Percentiles rank a stretch among this genome's conserved stretches.
Conservation (phyloP, 2,888 invertebrate genomes). For the Acleris laterana region DNA sequence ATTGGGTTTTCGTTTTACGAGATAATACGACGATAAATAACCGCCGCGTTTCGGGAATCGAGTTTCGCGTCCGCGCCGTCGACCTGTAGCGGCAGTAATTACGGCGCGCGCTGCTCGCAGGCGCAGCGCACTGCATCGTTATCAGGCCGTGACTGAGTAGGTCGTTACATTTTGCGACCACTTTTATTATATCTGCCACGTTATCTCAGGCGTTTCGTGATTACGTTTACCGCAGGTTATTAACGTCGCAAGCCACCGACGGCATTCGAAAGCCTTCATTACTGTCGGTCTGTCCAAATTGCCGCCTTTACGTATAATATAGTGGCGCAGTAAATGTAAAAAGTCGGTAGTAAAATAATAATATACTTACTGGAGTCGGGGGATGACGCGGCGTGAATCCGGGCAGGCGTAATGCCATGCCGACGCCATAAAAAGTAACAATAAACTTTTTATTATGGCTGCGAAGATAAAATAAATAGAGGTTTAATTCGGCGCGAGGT, state of each 20-base stretch:
- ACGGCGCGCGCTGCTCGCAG: no score
- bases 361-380: constrained; percentile 33
- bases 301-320: constrained; percentile 25
- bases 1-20: constrained; percentile 80
- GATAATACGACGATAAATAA: constrained; percentile 77
- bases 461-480: constrained; percentile 69
- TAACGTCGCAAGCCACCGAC: constrained; percentile 41
- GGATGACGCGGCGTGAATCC: constrained; percentile 47
- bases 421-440: constrained; percentile 68
- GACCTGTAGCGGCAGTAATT: no score
- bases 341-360: constrained; percentile 32
- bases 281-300: constrained; percentile 32
- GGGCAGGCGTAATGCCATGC: constrained; percentile 65
- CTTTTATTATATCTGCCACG: constrained; percentile 50
- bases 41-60: constrained; percentile 68
- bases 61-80: constrained; percentile 47
- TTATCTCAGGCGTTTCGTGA: constrained; percentile 56
- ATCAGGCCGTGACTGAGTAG: constrained; percentile 69
- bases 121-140: constrained; percentile 52
- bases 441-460: constrained; percentile 70
- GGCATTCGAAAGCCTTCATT: constrained; percentile 35
- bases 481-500: constrained; percentile 53
- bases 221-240: constrained; percentile 43
- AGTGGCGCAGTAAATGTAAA: constrained; percentile 24
- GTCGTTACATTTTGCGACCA: constrained; percentile 65